phyloP scores from a whole-genome alignment of 2,797 vertebrate species.

The Silurus aristotelis region DNA sequence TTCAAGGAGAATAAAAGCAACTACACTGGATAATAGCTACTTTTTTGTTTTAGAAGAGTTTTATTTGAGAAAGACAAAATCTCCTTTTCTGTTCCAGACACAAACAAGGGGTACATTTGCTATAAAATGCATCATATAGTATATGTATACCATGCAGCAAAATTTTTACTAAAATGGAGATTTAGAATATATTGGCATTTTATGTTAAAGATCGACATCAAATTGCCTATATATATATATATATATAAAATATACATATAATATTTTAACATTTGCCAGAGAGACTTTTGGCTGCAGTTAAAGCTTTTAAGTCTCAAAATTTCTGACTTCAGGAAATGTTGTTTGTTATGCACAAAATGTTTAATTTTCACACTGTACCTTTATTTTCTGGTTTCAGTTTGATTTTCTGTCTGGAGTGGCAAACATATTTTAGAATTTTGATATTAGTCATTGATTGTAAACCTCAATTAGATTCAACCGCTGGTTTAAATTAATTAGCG shows the following conservation, averaged over 20 bases:
- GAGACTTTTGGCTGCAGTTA: too few species aligned
- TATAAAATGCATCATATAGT: not conserved
- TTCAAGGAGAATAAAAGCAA: not conserved
- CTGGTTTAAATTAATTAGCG: slow-evolving; percentile 1
- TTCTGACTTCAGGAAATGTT: too few species aligned
- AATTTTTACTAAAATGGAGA: not conserved
- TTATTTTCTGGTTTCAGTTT: too few species aligned
- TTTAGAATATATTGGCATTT: not conserved
- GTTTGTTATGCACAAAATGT: not conserved
- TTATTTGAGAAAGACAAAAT: not conserved
- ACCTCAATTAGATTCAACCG: slow-evolving; percentile 1
- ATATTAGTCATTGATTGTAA: slow-evolving; percentile 12
- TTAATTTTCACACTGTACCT: not conserved
- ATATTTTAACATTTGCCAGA: too few species aligned
- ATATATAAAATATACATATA: not conserved
- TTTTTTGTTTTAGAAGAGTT: not conserved
- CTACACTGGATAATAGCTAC: not conserved
- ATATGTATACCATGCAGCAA: not conserved
- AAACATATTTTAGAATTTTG: slow-evolving; percentile 9
- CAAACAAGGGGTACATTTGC: not conserved
- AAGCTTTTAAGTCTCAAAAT: not conserved
- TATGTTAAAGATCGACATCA: not conserved
- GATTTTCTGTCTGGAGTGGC: not conserved
- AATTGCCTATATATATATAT: not conserved
- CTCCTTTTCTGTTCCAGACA: not conserved